Evolutionary conservation across 2,888 invertebrate species (phyloP).

Genomic region (Micropterix aruncella): DNA sequence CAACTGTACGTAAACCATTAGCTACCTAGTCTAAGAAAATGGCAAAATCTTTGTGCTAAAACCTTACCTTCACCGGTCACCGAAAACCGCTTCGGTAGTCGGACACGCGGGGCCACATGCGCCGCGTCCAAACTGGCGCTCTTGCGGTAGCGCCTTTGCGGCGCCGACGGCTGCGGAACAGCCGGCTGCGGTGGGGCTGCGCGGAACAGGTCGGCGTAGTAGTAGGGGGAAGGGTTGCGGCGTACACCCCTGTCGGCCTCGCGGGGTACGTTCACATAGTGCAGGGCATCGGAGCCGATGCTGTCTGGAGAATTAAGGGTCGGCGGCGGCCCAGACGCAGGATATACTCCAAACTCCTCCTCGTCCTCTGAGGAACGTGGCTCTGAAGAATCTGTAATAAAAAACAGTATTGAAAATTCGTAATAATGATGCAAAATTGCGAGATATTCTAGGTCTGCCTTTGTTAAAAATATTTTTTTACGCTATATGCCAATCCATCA

Average conservation of each 20-base stretch:
- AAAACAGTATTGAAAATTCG: slow-evolving; percentile 1
- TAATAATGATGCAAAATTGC: neutral
- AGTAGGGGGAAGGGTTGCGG: slow-evolving; percentile 70
- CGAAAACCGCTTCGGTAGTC: slow-evolving; percentile 51
- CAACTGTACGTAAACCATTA: no score
- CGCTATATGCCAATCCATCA: no score
- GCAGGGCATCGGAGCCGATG: slow-evolving; percentile 35
- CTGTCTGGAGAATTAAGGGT: slow-evolving; percentile 58
- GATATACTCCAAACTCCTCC: slow-evolving; percentile 38
- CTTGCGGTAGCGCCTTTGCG: slow-evolving; percentile 47
- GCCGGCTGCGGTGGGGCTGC: slow-evolving; percentile 29
- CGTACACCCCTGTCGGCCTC: slow-evolving; percentile 11
- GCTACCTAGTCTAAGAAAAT: no score
- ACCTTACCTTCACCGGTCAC: slow-evolving; percentile 60
- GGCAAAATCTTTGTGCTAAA: no score
- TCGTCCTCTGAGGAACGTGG: slow-evolving; percentile 41
- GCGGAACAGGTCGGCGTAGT: slow-evolving; percentile 64
- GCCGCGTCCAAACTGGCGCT: slow-evolving; percentile 61
- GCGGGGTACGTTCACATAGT: slow-evolving; percentile 40
- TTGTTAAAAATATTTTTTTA: no score
- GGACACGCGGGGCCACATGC: slow-evolving; percentile 47
- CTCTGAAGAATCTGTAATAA: slow-evolving; percentile 31
- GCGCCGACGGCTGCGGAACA: slow-evolving; percentile 26
- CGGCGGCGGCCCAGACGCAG: slow-evolving; percentile 35
- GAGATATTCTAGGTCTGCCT: no score